A percentile compares a stretch with the other conserved stretches of the same genome.
Evolutionary conservation across 2,113 vertebrate genomes (phyloP).

Genomic region (Neolamprologus caudopunctatus): DNA sequence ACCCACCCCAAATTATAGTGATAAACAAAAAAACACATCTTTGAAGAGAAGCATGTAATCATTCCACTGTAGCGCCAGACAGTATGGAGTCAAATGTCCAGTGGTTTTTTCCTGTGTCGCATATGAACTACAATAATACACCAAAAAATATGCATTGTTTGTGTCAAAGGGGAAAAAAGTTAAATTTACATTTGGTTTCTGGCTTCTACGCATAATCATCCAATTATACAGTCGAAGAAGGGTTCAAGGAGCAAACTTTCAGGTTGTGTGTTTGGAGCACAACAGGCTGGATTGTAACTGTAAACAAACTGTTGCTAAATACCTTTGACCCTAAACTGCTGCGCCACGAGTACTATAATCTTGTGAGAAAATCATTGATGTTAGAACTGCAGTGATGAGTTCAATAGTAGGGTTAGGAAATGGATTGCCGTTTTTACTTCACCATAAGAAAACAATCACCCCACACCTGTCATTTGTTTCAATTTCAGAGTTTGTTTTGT

Average conservation of each 20-base stretch:
- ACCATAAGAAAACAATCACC: not conserved
- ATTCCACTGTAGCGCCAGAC: conserved; percentile 27
- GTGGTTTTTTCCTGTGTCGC: not conserved
- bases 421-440: not conserved
- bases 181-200: conserved; percentile 40
- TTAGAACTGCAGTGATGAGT: not conserved
- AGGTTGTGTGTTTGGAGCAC: conserved; percentile 7
- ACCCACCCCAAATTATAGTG: conserved; percentile 48
- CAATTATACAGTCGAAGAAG: not conserved
- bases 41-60: conserved; percentile 42
- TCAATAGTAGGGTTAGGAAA: not conserved
- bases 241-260: not conserved
- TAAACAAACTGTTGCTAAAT: not conserved
- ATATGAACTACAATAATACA: not conserved
- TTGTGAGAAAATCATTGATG: not conserved
- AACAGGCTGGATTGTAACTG: not conserved
- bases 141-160: conserved; percentile 14
- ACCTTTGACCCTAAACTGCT: not conserved
- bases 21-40: conserved; percentile 29
- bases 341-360: not conserved
- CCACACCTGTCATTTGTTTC: not conserved
- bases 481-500: not conserved
- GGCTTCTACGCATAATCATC: not conserved
- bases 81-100: conserved; percentile 21
- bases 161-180: not conserved